These are phyloP conservation scores for Semnornis frantzii DNA, from an alignment of 2,113 vertebrate species.

Conservation along the genomic window DNA sequence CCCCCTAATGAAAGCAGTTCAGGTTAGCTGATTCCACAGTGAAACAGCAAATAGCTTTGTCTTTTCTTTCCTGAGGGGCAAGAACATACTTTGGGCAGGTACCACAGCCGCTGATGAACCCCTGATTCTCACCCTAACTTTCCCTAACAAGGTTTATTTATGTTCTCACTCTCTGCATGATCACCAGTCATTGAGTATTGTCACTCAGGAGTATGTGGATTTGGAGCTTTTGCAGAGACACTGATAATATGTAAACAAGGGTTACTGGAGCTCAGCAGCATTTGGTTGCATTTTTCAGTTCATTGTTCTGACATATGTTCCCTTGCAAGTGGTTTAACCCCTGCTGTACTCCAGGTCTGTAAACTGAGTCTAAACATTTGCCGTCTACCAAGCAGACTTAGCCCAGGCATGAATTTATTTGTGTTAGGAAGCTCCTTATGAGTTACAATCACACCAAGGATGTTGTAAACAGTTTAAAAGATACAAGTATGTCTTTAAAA, in stretches of 20 bases:
- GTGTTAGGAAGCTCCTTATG: not conserved
- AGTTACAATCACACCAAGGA: not conserved
- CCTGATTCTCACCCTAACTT: not conserved
- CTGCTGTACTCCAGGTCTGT: not conserved
- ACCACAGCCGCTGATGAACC: not conserved
- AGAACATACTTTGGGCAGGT: not conserved
- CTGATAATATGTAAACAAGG: not conserved
- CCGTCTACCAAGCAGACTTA: not conserved
- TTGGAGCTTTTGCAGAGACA: not conserved
- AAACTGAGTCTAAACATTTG: not conserved
- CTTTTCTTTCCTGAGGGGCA: not conserved
- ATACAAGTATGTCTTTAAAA: not conserved
- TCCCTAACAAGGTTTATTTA: not conserved
- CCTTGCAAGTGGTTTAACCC: not conserved
- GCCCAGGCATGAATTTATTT: not conserved
- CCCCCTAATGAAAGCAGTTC: not conserved
- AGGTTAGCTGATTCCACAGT: not conserved
- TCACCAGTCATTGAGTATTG: not conserved
- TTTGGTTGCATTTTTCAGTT: slow-evolving; percentile 19
- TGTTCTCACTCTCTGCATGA: not conserved
- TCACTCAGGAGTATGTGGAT: not conserved
- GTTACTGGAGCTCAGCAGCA: not conserved
- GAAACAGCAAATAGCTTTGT: not conserved
- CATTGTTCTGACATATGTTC: not conserved
- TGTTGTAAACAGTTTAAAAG: not conserved